Evolutionary conservation across 2,797 vertebrate genomes (phyloP), one percentile per base, ranked within the genome.

Genomic region (Anniella stebbinsi): DNA sequence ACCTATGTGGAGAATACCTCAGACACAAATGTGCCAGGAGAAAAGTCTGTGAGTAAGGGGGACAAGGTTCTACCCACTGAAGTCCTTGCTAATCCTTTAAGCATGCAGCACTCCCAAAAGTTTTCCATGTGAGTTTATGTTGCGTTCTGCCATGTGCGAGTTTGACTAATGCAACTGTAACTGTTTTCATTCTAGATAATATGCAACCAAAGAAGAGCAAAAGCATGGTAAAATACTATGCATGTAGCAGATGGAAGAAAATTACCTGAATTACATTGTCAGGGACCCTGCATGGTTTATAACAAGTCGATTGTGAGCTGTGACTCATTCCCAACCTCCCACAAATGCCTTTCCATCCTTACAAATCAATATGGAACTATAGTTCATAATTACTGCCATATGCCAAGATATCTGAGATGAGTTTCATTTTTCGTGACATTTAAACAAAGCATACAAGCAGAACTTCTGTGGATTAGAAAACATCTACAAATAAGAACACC

Each of bases 181-280:
- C 15, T 18, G 23, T 41, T 23, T 9, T 70, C 48, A 23, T 57
- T 48, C 41, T n/a, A 66, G 11, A 66, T 63, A 66, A 45, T 33
- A 84, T 54, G 25, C 81, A 83, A n/a, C 45, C 83, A 72, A 30
- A n/a, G 15, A 73, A 18, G 25, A 60, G 30, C 36, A 88, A 57
- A 82, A 33, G 28, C 28, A 72, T 72, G 45, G 77, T 23, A 30
- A 72, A 63, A 88, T 88, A 54, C 23, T 63, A 63, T 33, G 15
- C n/a, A 54, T 73, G 69, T 38, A 12, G 36, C 67, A 72, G 67
- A 72, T 10, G 69, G 67, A 57, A 57, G 67, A 17, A 80, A 88
- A 54, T 73, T 72, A 81, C 51, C 78, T 82, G 87, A 36, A n/a
- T 82, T 73, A 60, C 38, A 87, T 41, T 60, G 69, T 51, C 51